A percentile compares a stretch with the other conserved stretches of the same genome.
These are phyloP conservation scores for Drosophila peninsularis DNA, from an alignment of 2,888 invertebrate genomes.

Conservation along the genomic window DNA sequence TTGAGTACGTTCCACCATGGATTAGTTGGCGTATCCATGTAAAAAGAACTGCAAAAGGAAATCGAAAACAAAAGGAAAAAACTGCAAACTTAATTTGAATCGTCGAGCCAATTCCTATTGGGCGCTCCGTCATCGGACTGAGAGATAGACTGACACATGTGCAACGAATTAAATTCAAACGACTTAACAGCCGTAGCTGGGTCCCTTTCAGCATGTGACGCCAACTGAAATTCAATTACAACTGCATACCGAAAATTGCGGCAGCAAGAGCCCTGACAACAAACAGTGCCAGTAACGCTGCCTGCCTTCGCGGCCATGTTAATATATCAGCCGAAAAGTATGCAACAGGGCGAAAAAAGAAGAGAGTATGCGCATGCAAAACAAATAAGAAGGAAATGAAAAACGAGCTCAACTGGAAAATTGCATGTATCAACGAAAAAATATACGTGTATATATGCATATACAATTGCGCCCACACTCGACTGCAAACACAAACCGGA, in stretches of 20 bases:
- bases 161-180: constrained; percentile 26
- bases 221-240: constrained; percentile 72
- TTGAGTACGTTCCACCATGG: too few species aligned
- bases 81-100: constrained; percentile 11
- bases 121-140: neutral
- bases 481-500: constrained; percentile 20
- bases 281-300: constrained; percentile 44
- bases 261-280: constrained; percentile 53
- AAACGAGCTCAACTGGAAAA: constrained; percentile 79
- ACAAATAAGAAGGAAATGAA: constrained; percentile 79
- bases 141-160: constrained; percentile 30
- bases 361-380: constrained; percentile 55
- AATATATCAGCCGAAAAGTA: constrained; percentile 61
- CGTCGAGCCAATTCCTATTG: constrained; percentile 8
- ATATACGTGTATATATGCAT: constrained; percentile 16
- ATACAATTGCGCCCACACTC: constrained; percentile 9
- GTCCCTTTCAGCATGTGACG: constrained; percentile 7
- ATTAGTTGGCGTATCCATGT: neutral
- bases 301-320: constrained; percentile 57
- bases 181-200: constrained; percentile 25
- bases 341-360: constrained; percentile 37
- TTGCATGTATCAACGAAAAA: constrained; percentile 57
- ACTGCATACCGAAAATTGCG: constrained; percentile 34
- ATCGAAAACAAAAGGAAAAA: neutral
- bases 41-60: neutral